These are phyloP conservation scores for Numenius arquata DNA, from an alignment of 2,113 vertebrate genomes.

Conservation along the genomic window DNA sequence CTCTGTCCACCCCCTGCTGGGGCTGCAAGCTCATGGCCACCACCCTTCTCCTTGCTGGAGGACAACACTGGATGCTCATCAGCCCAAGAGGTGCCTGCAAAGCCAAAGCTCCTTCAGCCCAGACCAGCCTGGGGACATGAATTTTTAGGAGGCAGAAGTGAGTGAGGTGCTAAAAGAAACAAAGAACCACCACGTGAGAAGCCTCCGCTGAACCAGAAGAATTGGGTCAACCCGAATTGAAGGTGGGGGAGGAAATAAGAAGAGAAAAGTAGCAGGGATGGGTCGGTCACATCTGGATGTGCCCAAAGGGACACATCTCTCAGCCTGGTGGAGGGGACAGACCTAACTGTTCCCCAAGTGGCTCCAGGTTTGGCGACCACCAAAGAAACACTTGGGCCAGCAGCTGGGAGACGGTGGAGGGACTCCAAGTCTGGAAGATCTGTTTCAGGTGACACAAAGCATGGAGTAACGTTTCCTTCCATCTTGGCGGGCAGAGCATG, in stretches of 20 bases:
- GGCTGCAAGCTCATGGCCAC: not conserved
- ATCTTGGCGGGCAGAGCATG: not conserved
- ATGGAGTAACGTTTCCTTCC: not conserved
- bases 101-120: not conserved
- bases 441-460: not conserved
- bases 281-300: not conserved
- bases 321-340: not conserved
- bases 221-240: not conserved
- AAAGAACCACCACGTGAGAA: not conserved
- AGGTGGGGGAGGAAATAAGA: not conserved
- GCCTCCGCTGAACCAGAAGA: not conserved
- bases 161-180: not conserved
- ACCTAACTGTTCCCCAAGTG: not conserved
- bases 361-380: not conserved
- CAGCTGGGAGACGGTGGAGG: not conserved
- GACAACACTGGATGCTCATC: not conserved
- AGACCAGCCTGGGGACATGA: not conserved
- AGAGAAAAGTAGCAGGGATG: not conserved
- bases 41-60: not conserved
- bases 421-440: rapidly evolving
- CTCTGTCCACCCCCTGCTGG: rapidly evolving
- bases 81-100: not conserved
- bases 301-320: not conserved
- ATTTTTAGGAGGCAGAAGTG: not conserved
- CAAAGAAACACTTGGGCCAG: not conserved